Evolutionary conservation across 2,888 invertebrate species (phyloP), one percentile per base, ranked within the genome.

Genomic region (Sinopyrophorus schimmeli): DNA sequence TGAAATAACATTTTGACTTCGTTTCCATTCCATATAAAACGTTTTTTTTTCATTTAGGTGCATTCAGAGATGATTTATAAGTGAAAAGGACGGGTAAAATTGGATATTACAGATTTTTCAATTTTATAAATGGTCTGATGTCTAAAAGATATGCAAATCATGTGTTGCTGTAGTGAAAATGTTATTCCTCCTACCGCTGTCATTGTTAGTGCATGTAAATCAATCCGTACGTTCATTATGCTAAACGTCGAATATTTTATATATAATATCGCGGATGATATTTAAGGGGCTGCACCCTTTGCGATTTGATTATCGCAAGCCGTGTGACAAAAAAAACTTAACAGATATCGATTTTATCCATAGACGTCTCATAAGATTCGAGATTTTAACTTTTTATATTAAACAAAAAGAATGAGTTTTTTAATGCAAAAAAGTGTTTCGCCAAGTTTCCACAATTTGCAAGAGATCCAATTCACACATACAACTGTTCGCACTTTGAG

Each of bases 1-100:
- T 62, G 61, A 63, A 62, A 63, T 62, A 57, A 62, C 57, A 55
- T 56, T 54, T 55, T 57, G 46, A 26, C 31, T 44, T 34, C 34
- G 40, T 43, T 48, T 43, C 43, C 23, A 40, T 39, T 37, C 30
- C 32, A 11, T 32, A 21, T 26, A 34, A 35, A 43, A 27, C 28
- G 39, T 37, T 50, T 50, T n/a, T n/a, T n/a, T 49, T 40, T 44
- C 46, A 46, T 46, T 35, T 49, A 37, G 43, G 39, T 38, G 44
- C 32, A 50, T 47, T 46, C 35, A 35, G 32, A 37, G 42, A 46
- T 47, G 46, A 44, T 44, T 50, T 50, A 40, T 46, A 40, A 50
- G 50, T 50, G 44, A 40, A 44, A 39, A 39, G 34, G 32, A 39
- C 43, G 32, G 43, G 32, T 40, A 43, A 50, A 50, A 50, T 44